phyloP scores from a whole-genome alignment of 1,140 invertebrate species.

The Drosophila albomicans region DNA sequence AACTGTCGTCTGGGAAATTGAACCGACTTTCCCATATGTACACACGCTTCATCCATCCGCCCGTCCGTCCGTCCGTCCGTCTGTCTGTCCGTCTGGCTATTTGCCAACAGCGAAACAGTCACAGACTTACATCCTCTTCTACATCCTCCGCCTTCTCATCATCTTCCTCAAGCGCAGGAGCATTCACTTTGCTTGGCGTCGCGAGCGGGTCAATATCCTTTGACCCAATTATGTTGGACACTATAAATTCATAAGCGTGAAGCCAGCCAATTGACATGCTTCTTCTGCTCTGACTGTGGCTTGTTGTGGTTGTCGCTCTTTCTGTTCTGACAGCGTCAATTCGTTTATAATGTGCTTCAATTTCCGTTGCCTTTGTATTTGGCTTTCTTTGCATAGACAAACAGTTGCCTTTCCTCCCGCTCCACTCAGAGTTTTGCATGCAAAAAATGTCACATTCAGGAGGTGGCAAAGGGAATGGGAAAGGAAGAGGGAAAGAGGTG shows the following conservation, averaged over 20 bases:
- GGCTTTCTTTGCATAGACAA: conserved; percentile 55
- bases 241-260: conserved; percentile 58
- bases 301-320: conserved; percentile 32
- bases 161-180: too few species aligned
- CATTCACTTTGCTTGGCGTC: not conserved
- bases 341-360: conserved; percentile 74
- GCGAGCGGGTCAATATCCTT: conserved; percentile 79
- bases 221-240: conserved; percentile 79
- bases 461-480: conserved; percentile 13
- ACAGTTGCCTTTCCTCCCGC: conserved; percentile 33
- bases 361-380: conserved; percentile 63
- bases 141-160: not conserved
- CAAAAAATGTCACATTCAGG: conserved; percentile 56
- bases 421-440: conserved; percentile 67
- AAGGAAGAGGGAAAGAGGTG: conserved; percentile 24
- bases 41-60: conserved; percentile 8
- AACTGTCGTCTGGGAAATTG: conserved; percentile 59
- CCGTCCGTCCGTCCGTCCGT: conserved; percentile 20
- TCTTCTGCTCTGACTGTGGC: conserved; percentile 5
- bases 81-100: conserved; percentile 41
- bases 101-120: conserved; percentile 28
- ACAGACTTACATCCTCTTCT: conserved; percentile 33
- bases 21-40: conserved; percentile 18
- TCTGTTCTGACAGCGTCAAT: conserved; percentile 54
- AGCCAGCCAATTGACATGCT: conserved; percentile 58